Evolutionary conservation across 2,888 invertebrate genomes (phyloP), one percentile per base, ranked within the genome.

Genomic region (Drosophila helvetica): DNA sequence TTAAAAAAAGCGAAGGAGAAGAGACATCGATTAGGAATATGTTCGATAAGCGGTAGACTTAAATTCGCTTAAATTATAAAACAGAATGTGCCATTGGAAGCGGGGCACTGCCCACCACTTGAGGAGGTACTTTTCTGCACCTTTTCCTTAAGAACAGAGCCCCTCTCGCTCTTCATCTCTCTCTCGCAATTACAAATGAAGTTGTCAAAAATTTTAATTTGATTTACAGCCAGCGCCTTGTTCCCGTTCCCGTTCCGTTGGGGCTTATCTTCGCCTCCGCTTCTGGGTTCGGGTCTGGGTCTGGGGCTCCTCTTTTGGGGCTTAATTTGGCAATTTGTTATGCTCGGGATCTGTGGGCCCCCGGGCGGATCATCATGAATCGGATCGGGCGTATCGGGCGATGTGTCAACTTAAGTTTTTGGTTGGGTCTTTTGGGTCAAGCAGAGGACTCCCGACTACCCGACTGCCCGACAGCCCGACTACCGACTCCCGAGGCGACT

Each of bases 191-290:
- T 87, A 88, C 86, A 90, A 89, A 89, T 89, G 88, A 89, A 89
- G 89, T 89, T 90, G 90, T 89, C 90, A 88, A 83, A 51, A 90
- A 88, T 88, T 88, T 85, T 83, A 90, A 89, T 89, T 89, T 88
- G 89, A 84, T 86, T 83, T 82, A 77, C 82, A 76, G 72, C 70
- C 57, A 63, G 52, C 58, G 68, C 38, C 38, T 55, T 57, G 52
- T 56, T 48, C 56, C 69, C 59, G 52, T 56, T 48, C 56, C 69
- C 56, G 68, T 47, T 12, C 50, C 3, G 30, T 45, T 22, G 56
- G 43, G n/a, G 8, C 18, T 17, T 47, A 17, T 18, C 38, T 38
- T 17, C 27, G 50, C n/a, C 53, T 53, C 43, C 47, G 58, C 45
- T 64, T 66, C 45, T 56, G 45, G 46, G 43, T 25, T 25, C 6